These are phyloP conservation scores for Corythaixoides concolor DNA, from an alignment of 2,113 vertebrate genomes.

Conservation along the genomic window DNA sequence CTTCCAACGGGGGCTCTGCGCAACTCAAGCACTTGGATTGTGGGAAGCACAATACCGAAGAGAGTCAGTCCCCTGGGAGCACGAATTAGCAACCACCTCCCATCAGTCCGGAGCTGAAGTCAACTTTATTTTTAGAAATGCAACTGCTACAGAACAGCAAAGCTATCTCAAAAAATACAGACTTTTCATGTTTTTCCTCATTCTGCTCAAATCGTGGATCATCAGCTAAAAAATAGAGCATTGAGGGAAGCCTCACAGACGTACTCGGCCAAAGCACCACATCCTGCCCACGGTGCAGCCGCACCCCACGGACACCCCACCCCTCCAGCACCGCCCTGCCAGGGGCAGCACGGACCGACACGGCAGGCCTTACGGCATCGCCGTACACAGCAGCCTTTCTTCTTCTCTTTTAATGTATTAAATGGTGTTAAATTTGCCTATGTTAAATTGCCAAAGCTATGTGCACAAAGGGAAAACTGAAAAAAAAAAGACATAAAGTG, in stretches of 20 bases:
- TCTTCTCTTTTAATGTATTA: background rate
- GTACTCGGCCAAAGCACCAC: background rate
- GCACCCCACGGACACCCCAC: fast-evolving
- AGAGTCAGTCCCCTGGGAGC: background rate
- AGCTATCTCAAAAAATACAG: background rate
- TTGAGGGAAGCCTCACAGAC: background rate
- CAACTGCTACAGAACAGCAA: background rate
- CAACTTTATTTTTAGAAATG: background rate
- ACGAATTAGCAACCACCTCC: background rate
- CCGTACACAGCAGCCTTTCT: background rate
- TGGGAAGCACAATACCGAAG: background rate
- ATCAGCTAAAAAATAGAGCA: background rate
- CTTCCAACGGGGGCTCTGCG: background rate
- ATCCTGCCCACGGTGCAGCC: fast-evolving
- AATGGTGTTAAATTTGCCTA: background rate
- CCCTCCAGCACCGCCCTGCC: background rate
- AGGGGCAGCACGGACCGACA: fast-evolving
- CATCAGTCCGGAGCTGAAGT: background rate
- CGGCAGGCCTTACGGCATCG: fast-evolving
- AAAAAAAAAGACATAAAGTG: background rate
- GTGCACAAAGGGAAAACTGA: background rate
- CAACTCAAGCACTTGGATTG: background rate
- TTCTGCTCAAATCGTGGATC: background rate
- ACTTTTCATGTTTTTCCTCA: background rate
- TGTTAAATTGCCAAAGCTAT: background rate